These are phyloP conservation scores for Rhadina sibilatrix DNA, from an alignment of 2,113 vertebrate genomes.

Conservation along the genomic window DNA sequence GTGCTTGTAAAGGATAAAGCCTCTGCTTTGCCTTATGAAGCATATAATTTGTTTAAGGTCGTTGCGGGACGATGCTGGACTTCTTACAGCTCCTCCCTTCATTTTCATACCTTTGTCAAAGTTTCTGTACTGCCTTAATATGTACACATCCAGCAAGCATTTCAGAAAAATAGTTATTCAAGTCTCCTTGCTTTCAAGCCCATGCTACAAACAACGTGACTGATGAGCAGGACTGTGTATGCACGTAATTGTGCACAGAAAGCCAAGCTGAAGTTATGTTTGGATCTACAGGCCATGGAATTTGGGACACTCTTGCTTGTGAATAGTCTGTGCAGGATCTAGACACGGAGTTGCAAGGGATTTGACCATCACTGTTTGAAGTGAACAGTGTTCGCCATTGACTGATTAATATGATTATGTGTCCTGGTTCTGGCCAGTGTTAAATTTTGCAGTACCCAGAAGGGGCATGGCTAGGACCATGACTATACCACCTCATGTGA, in stretches of 20 bases:
- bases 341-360: background rate
- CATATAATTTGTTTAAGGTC: background rate
- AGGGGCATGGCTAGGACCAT: background rate
- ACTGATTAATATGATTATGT: background rate
- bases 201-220: background rate
- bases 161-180: background rate
- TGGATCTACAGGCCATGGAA: background rate
- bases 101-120: background rate
- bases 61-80: background rate
- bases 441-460: background rate
- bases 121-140: background rate
- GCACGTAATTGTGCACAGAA: background rate
- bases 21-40: background rate
- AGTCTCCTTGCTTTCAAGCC: background rate
- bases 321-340: background rate
- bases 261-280: background rate
- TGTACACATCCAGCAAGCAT: rapidly evolving
- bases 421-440: background rate
- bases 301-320: background rate
- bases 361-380: background rate
- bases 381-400: background rate
- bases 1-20: background rate
- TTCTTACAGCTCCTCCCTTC: background rate
- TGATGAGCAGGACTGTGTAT: background rate
- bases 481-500: rapidly evolving